Evolutionary conservation across 23 tunicate species (phyloP), one percentile per base, ranked within the genome.

Genomic region (Corella eumyota): DNA sequence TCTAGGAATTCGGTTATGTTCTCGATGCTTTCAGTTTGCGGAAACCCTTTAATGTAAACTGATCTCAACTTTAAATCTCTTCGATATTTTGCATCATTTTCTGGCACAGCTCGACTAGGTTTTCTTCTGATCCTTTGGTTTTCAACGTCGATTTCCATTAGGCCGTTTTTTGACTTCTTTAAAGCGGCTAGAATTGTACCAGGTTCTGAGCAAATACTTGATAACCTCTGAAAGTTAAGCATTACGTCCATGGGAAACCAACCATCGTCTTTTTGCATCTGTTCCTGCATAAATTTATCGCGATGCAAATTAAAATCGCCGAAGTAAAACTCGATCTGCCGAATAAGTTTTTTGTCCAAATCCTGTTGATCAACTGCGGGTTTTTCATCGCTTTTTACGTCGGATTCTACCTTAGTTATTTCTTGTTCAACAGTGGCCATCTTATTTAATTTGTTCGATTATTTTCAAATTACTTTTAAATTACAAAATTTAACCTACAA

Each of bases 231-330:
- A 62, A 88, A 88, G 55, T 93, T 69, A 26, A 93, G 53, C 99
- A 93, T 93, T 6, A 70, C 67, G 45, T 93, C 99, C 88, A 93
- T 77, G 4, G 70, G 60, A 50, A 93, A 78, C 99, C 99, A 93
- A 24, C 99, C 99, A 34, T 93, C 95, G 37, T 78, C 69, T 40
- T 73, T 69, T 34, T 79, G 57, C 90, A 93, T 93, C 59, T 93
- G 67, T 1, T 85, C 88, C 52, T 71, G 61, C 88, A 93, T 77
- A 51, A 93, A 93, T 36, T 73, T 84, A 47, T 93, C 99, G 21
- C 94, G 62, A 50, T 88, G 93, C 46, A 93, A 52, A 66, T 93
- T 93, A 63, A 57, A 79, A 59, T 93, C 99, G 0, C 99, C 90
- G 64, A 93, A 93, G 64, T 93, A 93, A 62, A 77, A 93, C 56